These are phyloP conservation scores for Mormyrus iriodes DNA, from an alignment of 2,113 vertebrate genomes.

Conservation along the genomic window DNA sequence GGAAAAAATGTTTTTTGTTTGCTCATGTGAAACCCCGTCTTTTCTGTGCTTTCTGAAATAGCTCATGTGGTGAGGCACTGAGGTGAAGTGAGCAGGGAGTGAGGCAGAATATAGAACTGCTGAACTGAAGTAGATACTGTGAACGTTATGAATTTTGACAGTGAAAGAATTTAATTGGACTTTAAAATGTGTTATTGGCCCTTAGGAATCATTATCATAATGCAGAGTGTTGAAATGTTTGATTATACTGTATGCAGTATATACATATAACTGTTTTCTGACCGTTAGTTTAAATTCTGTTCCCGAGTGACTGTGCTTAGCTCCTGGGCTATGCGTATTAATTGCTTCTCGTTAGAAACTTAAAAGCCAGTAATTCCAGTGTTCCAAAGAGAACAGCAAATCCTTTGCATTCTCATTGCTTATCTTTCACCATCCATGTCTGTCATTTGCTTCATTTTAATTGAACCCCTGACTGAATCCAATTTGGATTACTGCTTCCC, in stretches of 20 bases:
- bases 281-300: neutral
- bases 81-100: neutral
- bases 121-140: neutral
- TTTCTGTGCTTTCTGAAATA: neutral
- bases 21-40: neutral
- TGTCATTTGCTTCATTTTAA: neutral
- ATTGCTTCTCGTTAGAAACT: neutral
- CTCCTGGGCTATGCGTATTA: neutral
- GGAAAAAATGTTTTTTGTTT: neutral
- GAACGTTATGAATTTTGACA: neutral
- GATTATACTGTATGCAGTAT: neutral
- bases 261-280: neutral
- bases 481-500: conserved; percentile 17
- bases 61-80: neutral
- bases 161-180: neutral
- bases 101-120: neutral
- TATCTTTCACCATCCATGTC: conserved; percentile 16
- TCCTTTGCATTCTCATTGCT: neutral
- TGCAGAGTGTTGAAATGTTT: neutral
- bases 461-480: conserved; percentile 14
- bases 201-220: neutral
- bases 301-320: neutral
- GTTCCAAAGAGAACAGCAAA: neutral
- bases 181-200: neutral
- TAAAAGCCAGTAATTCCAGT: neutral